Base-by-base conservation (phyloP, 2,797 vertebrate species). In the Synanceia verrucosa region DNA sequence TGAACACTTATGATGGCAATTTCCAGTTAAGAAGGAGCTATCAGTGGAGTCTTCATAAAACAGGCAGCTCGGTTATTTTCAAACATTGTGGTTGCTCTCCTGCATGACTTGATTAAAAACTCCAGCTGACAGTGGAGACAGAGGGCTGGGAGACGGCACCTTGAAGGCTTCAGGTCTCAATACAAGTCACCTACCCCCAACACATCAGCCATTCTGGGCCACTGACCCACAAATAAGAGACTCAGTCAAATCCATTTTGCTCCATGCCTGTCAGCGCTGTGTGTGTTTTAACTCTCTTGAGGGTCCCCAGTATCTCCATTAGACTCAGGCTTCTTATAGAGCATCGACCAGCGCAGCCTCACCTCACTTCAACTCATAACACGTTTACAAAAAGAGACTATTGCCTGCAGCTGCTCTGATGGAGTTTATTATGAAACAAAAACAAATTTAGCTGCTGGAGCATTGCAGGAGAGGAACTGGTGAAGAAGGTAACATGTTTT, bases 51-150 rank as follows among this genome's bases (percentile, higher is more conserved):
- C 24, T 50, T 67, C 68, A 66, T 58, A 34, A 74, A 78, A 56
- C 51, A 62, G 50, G 57, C 23, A 28, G 24, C 26, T 5, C 9
- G 21, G 21, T 16, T 23, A 51, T 24, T 23, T 65, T 59, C 18
- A 53, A 46, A 65, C 47, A 33, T 41, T 50, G 69, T 59, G 76
- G 73, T 59, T 46, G 18, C 47, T 72, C 73, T 37, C 65, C 70
- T 69, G 75, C 67, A 69, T 85, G 57, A 91, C 87, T 82, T 94
- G 91, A 95, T 95, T 94, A 95, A 95, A 94, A 93, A 79, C 91
- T 94, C 94, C 92, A 89, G 94, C 94, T 94, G 94, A 85, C 86
- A 88, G 79, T 85, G 90, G 92, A 93, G 93, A 92, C 92, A 81
- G 87, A 87, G 61, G 83, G 79, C 88, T 70, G 87, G 14, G 86